Conservation (phyloP, 2,888 invertebrate genomes). For the Hoplodrina ambigua region DNA sequence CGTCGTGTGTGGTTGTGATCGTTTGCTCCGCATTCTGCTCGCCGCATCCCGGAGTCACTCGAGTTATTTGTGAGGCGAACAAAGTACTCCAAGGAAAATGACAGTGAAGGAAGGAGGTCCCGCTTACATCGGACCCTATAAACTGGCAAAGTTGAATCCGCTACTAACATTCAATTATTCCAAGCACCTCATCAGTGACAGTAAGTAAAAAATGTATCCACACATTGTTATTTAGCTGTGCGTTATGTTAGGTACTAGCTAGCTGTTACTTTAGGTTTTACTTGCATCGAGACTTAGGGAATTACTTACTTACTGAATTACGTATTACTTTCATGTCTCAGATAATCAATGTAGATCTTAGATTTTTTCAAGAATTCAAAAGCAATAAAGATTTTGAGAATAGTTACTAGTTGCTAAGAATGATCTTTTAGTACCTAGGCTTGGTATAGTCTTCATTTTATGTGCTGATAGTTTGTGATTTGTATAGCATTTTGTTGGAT, state of each 20-base stretch:
- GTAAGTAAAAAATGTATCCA: slow-evolving; percentile 25
- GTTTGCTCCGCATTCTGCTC: neutral
- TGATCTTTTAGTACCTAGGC: too few relatives aligned
- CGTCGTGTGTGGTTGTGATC: too few relatives aligned
- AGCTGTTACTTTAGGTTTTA: neutral
- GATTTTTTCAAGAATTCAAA: too few relatives aligned
- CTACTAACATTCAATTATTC: slow-evolving; percentile 17
- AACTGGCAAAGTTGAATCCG: slow-evolving; percentile 26
- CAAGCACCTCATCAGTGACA: slow-evolving; percentile 31
- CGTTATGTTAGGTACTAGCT: neutral
- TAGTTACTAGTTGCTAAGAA: too few relatives aligned
- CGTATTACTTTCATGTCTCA: too few relatives aligned
- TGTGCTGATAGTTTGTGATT: too few relatives aligned
- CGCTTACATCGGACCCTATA: neutral
- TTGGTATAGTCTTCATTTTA: too few relatives aligned
- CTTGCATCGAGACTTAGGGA: neutral
- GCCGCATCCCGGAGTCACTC: too few relatives aligned
- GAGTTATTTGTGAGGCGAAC: slow-evolving; percentile 2
- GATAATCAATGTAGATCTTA: too few relatives aligned
- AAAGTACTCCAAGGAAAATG: slow-evolving; percentile 13
- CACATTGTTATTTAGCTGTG: neutral
- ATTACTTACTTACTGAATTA: too few relatives aligned
- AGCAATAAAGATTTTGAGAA: too few relatives aligned
- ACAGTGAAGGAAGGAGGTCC: slow-evolving; percentile 40
- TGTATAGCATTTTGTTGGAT: too few relatives aligned